Evolutionary conservation across 2,888 invertebrate genomes (phyloP).

Genomic region (Tinea trinotella): DNA sequence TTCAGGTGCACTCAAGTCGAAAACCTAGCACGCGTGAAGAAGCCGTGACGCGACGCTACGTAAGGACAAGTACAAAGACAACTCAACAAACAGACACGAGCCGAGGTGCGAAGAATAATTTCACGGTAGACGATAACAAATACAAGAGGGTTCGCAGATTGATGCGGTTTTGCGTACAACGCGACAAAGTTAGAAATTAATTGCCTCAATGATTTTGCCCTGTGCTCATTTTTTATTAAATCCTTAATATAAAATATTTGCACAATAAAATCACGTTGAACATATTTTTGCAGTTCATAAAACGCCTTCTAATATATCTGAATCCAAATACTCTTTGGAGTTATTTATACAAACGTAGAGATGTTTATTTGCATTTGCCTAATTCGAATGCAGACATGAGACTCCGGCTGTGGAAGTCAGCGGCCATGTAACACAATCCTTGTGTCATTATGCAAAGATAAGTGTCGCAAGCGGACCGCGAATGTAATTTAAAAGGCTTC

Average conservation of each 20-base stretch:
- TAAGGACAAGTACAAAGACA: slow-evolving; percentile 37
- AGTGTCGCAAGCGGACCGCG: slow-evolving; percentile 41
- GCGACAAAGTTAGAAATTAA: not conserved
- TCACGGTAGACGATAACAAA: slow-evolving; percentile 37
- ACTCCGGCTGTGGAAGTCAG: slow-evolving; percentile 5
- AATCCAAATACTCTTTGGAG: too few relatives aligned
- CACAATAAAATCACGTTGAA: too few relatives aligned
- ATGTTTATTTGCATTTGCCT: not conserved
- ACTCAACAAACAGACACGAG: slow-evolving; percentile 21
- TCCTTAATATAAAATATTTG: too few relatives aligned
- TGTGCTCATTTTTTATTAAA: too few relatives aligned
- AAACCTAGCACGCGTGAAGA: slow-evolving; percentile 56
- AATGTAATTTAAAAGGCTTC: slow-evolving; percentile 41
- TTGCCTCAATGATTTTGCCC: slow-evolving; percentile 25
- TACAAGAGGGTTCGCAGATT: slow-evolving; percentile 2
- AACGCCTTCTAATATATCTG: too few relatives aligned
- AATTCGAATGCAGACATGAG: slow-evolving; percentile 14
- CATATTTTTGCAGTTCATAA: too few relatives aligned
- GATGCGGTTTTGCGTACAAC: slow-evolving; percentile 9
- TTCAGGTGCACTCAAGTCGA: slow-evolving; percentile 49
- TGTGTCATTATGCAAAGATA: slow-evolving; percentile 47
- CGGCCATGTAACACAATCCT: slow-evolving; percentile 41
- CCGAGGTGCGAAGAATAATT: slow-evolving; percentile 51
- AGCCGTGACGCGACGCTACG: slow-evolving; percentile 24
- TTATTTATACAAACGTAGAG: too few relatives aligned